Evolutionary conservation across 2,113 vertebrate genomes (phyloP), one percentile per base, ranked within the genome.

Genomic region (Chunga burmeisteri): DNA sequence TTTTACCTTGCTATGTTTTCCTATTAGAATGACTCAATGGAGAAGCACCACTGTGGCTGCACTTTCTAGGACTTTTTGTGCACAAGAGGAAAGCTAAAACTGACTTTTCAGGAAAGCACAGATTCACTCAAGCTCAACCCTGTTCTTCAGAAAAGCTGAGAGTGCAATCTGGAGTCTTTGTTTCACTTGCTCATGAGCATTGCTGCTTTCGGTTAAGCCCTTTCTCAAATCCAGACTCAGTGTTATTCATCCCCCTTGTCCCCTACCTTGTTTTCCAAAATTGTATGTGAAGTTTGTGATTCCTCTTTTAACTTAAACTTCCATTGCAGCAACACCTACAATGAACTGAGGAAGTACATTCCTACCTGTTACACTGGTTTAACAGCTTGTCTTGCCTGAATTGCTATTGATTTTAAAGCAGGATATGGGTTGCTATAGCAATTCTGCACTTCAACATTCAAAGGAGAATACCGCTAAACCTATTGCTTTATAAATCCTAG

Each of bases 401-500:
- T 86, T 86, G 93, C 30, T 96, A 89, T 96, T 95, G 94, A 94
- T 98, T 97, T 95, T 86, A 70, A 52, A 94, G 62, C 9, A 82
- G 29, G 53, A 61, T 82, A 26, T 14, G 70, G 49, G 95, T 96
- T 93, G 87, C 94, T 95, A 77, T 96, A 93, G 88, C 91, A 96
- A 91, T 53, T 42, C 29, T 93, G 74, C 81, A 52, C 66, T 81
- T 75, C 72, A 94, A 86, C 62, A 36, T 93, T 88, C n/a, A 72
- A 70, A 87, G 66, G 26, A 44, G 59, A 86, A 30, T 86, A 50
- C 18, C 2, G 7, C 56, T 74, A 87, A 93, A 94, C 17, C 81
- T 63, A 46, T 84, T 88, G 40, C 70, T 94, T 70, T 61, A 52
- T 71, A 81, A 81, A 67, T 86, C 55, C 77, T 55, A 46, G n/a